Percentiles rank a stretch among this genome's conserved stretches.
Conservation (phyloP, 2,113 vertebrate genomes). For the Tamias sibiricus region DNA sequence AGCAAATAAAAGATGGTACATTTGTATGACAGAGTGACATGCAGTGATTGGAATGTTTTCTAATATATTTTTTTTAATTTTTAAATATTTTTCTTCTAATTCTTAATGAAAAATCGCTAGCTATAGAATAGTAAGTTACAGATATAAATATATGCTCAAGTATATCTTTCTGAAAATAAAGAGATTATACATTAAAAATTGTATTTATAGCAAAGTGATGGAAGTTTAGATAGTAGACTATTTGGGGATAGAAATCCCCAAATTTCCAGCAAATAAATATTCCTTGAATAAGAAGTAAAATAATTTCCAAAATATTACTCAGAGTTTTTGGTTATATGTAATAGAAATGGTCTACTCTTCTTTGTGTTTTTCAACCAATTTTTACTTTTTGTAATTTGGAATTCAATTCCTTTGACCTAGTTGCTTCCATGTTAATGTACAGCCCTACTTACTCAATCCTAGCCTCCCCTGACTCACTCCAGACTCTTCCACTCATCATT, state of each 20-base stretch:
- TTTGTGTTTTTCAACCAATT: background rate
- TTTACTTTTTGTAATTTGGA: conserved; percentile 4
- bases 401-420: background rate
- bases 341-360: background rate
- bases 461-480: background rate
- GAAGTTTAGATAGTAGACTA: background rate
- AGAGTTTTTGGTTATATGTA: background rate
- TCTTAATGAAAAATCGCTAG: background rate
- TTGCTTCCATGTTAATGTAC: background rate
- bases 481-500: background rate
- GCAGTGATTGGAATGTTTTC: background rate
- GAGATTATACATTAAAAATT: background rate
- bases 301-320: background rate
- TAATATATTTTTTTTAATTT: no score
- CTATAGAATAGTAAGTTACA: background rate
- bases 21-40: background rate
- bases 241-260: background rate
- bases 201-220: background rate
- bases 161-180: background rate
- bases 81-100: background rate
- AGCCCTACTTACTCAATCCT: background rate
- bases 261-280: background rate
- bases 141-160: background rate
- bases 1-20: background rate
- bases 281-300: conserved; percentile 13